Conservation (phyloP, 64 coral and sea anemone genomes). For the Pocillopora verrucosa region DNA sequence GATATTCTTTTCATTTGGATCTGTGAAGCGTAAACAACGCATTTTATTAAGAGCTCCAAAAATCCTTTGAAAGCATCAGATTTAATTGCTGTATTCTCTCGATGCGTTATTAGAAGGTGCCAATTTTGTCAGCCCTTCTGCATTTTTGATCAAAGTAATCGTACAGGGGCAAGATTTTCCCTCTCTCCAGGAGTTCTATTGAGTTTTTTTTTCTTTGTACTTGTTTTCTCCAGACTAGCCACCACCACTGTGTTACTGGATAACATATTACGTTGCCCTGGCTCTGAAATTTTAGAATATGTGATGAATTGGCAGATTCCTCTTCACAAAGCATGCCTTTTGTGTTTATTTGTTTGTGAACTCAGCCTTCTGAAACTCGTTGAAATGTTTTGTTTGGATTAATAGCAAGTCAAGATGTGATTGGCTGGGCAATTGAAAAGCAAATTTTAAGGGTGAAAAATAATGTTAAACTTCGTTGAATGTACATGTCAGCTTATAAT, state of each 20-base stretch:
- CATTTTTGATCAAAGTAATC: too few species aligned
- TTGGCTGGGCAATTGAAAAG: not conserved
- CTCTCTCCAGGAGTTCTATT: not conserved
- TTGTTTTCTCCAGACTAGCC: too few species aligned
- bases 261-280: not conserved
- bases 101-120: slow-evolving; percentile 11
- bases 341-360: not conserved
- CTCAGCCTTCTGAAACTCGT: not conserved
- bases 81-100: not conserved
- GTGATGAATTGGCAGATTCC: not conserved
- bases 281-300: not conserved
- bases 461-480: not conserved
- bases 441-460: not conserved
- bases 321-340: not conserved
- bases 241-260: not conserved
- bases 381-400: not conserved
- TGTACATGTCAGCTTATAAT: not conserved
- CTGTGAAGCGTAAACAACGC: not conserved
- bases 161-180: not conserved
- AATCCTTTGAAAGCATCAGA: not conserved
- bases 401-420: not conserved
- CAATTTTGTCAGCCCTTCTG: not conserved
- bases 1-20: slow-evolving; percentile 7
- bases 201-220: not conserved
- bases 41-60: slow-evolving; percentile 1